phyloP scores from a whole-genome alignment of 1,140 invertebrate genomes.

The Sitophilus oryzae region DNA sequence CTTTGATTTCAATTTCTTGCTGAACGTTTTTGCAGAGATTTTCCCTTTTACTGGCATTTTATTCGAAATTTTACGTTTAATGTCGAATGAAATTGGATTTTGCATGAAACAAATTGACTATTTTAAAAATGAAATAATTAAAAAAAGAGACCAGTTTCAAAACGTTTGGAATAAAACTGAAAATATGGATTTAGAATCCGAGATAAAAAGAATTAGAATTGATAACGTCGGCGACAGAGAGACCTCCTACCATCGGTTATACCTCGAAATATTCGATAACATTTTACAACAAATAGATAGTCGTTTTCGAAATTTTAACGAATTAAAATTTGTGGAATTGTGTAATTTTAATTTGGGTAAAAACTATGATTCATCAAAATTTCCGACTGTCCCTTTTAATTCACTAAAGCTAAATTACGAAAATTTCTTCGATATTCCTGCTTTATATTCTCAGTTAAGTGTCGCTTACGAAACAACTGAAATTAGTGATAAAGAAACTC shows the following conservation, averaged over 20 bases:
- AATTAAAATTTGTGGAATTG: constrained; percentile 35
- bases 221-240: constrained; percentile 4
- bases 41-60: constrained; percentile 2
- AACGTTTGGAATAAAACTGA: constrained; percentile 6
- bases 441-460: no score
- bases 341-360: no score
- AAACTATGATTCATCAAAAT: no score
- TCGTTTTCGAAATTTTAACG: constrained; percentile 4
- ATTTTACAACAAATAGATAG: constrained; percentile 8
- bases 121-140: no score
- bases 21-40: constrained; percentile 1
- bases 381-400: no score
- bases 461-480: no score
- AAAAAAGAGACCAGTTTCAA: constrained; percentile 2
- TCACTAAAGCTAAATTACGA: no score
- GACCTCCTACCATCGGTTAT: neutral
- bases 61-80: constrained; percentile 8
- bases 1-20: constrained; percentile 8
- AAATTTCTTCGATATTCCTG: no score
- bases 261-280: constrained; percentile 20
- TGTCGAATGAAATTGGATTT: constrained; percentile 6
- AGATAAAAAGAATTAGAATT: constrained; percentile 7
- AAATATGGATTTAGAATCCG: neutral
- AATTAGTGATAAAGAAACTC: no score
- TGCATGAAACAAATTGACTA: constrained; percentile 5